These are phyloP conservation scores for Dryocosmus kuriphilus DNA, from an alignment of 2,888 invertebrate genomes.

Conservation along the genomic window DNA sequence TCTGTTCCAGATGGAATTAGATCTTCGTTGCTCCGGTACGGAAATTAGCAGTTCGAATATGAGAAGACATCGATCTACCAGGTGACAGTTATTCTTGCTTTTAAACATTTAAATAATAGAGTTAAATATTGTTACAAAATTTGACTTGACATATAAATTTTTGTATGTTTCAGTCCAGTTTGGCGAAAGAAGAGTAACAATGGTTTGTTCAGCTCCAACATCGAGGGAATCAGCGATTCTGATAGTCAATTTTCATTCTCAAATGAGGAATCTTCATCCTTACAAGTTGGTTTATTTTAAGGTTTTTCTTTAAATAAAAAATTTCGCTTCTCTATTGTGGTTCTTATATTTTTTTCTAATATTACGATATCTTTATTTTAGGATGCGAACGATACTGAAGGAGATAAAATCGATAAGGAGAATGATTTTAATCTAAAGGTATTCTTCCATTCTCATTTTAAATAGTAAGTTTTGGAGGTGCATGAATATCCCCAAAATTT, in stretches of 20 bases:
- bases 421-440: slow-evolving; percentile 76
- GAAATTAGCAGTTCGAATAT: slow-evolving; percentile 68
- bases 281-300: slow-evolving; percentile 66
- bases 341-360: neutral
- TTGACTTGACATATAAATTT: neutral
- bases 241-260: slow-evolving; percentile 76
- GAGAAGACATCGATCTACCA: slow-evolving; percentile 69
- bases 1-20: slow-evolving; percentile 73
- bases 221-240: slow-evolving; percentile 74
- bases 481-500: too few relatives aligned
- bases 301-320: neutral
- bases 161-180: slow-evolving; percentile 74
- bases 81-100: slow-evolving; percentile 63
- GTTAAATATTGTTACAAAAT: too few relatives aligned
- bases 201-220: slow-evolving; percentile 71
- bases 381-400: slow-evolving; percentile 71
- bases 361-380: slow-evolving; percentile 49
- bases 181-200: slow-evolving; percentile 76
- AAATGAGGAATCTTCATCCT: slow-evolving; percentile 73
- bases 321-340: neutral
- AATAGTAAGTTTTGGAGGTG: too few relatives aligned
- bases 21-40: slow-evolving; percentile 71
- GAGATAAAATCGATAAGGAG: slow-evolving; percentile 73
- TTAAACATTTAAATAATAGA: neutral
- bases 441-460: slow-evolving; percentile 43